Conservation (phyloP, 2,797 vertebrate genomes). For the Rallus crepitans region DNA sequence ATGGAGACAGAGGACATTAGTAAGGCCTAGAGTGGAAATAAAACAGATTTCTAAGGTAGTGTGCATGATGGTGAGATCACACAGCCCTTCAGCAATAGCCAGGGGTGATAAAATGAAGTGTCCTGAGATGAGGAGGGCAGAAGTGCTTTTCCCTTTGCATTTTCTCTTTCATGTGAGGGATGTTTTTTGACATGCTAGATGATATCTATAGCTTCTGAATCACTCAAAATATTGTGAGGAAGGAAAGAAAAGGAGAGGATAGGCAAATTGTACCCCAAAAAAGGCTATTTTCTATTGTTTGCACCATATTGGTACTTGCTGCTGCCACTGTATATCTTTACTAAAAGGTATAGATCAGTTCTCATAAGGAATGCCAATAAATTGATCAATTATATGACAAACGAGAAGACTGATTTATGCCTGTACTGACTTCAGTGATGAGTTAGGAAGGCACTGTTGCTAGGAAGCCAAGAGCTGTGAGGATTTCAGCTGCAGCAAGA, state of each 20-base stretch:
- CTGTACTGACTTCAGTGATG: not conserved
- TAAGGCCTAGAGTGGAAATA: not conserved
- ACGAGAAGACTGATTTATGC: not conserved
- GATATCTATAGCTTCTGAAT: not conserved
- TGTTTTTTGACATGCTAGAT: not conserved
- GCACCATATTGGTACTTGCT: not conserved
- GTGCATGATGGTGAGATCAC: not conserved
- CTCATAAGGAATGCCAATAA: not conserved
- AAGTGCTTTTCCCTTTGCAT: not conserved
- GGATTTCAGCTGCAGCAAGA: not conserved
- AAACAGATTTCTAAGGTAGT: not conserved
- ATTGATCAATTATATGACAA: not conserved
- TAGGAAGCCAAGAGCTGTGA: conserved; percentile 47
- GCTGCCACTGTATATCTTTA: not conserved
- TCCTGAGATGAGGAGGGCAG: not conserved
- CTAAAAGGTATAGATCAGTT: not conserved
- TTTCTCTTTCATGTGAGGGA: not conserved
- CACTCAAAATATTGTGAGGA: not conserved
- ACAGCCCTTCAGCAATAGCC: not conserved
- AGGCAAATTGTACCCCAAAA: not conserved
- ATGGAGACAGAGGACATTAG: not conserved
- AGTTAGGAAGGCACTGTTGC: conserved; percentile 41
- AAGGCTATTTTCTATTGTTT: not conserved
- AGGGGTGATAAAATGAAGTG: not conserved
- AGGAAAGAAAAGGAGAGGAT: not conserved